Evolutionary conservation across 2,113 vertebrate genomes (phyloP).

Genomic region (Brachyistius frenatus): DNA sequence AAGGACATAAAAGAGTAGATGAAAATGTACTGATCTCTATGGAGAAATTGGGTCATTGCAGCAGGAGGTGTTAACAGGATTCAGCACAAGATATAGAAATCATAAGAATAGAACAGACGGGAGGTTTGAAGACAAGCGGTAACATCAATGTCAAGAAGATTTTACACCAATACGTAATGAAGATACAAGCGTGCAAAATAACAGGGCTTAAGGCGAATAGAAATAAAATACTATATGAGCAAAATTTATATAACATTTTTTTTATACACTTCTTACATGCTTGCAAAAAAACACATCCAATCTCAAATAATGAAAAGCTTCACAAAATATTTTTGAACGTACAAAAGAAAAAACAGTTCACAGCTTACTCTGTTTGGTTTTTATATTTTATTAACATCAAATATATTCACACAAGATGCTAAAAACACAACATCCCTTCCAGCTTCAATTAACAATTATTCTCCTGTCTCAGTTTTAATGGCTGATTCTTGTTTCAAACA

Average conservation of each 20-base stretch:
- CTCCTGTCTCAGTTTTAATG: no score
- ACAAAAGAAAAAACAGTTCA: no score
- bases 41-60: constrained; percentile 58
- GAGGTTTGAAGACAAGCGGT: constrained; percentile 11
- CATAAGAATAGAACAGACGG: constrained; percentile 8
- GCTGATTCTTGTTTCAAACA: no score
- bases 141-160: not conserved
- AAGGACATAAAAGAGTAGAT: constrained; percentile 39
- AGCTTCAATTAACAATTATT: no score
- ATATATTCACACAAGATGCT: no score
- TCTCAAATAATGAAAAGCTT: no score
- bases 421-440: no score
- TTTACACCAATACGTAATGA: constrained; percentile 2
- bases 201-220: not conserved
- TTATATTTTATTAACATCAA: no score
- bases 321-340: no score
- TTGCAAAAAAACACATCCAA: no score
- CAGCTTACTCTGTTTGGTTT: no score
- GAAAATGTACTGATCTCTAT: constrained; percentile 21
- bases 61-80: constrained; percentile 17
- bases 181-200: not conserved
- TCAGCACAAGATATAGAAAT: constrained; percentile 26
- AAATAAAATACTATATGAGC: not conserved
- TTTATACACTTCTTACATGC: not conserved
- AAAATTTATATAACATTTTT: not conserved